Base-by-base conservation (phyloP, 2,888 invertebrate genomes). In the Agrotis clavis region DNA sequence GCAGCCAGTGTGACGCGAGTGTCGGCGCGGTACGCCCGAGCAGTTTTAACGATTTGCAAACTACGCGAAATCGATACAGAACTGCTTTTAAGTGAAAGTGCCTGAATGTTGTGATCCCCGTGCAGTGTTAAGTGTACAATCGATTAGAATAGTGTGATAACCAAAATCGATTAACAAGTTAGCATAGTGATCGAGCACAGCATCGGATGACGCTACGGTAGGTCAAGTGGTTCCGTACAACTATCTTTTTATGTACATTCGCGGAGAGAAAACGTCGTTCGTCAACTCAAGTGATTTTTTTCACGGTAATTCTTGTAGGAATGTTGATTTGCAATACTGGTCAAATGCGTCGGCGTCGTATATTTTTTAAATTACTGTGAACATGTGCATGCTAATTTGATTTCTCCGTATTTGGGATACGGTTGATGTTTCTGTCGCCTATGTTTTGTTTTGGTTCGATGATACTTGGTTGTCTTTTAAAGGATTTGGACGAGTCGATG, bases 71-170 rank as follows among this genome's bases (percentile, higher is more conserved):
- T 90, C 93, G 93, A 92, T 79, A 90, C 88, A 93, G 93, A 92
- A 92, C 92, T 91, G 90, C 88, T 90, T 88, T 85, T 71, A 77
- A 94, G 94, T 95, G 94, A 94, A 94, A 95, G 95, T 94, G 93
- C 86, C 85, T 87, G 87, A 84, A 89, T 88, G 84, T 86, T 89
- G 88, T 90, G 87, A 88, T 90, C 47, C 77, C 81, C 79, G 90
- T 87, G 86, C 82, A 86, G 87, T 90, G 89, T 84, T 72, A 74
- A 84, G 86, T 87, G 83, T 85, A 74, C 72, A 72, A 72, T 77
- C 71, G 68, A 79, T 81, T 80, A 66, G 67, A 79, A 69, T 82
- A 62, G 80, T 87, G 82, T 60, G 63, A 73, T 69, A 61, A 64
- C 60, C 63, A 74, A 78, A 72, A 80, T 81, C 76, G 71, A 73